Conservation (phyloP, 2,888 invertebrate species). For the Leptothorax acervorum region DNA sequence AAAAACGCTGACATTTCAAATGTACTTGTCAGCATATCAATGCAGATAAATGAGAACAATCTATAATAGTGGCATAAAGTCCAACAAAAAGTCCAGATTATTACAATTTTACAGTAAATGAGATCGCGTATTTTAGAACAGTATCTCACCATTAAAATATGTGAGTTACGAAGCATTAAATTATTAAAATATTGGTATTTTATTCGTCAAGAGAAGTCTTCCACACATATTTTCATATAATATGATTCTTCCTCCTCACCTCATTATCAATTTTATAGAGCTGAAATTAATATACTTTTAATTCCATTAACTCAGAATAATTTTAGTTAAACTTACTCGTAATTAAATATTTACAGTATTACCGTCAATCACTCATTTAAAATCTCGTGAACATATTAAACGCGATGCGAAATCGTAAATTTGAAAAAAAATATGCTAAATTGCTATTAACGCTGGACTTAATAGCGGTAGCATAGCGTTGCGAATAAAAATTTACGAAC, state of each 20-base stretch:
- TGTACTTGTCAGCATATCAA: constrained; percentile 20
- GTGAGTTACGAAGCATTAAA: not conserved
- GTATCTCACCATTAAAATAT: not conserved
- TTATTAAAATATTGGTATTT: constrained; percentile 8
- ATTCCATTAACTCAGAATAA: constrained; percentile 1
- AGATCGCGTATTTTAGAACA: not conserved
- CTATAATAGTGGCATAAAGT: not conserved
- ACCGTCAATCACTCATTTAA: not conserved
- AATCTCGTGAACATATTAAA: not conserved
- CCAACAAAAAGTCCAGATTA: not conserved
- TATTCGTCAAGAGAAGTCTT: not conserved
- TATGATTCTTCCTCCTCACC: not conserved
- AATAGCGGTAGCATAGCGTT: not conserved
- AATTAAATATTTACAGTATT: constrained; percentile 11
- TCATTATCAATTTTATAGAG: not conserved
- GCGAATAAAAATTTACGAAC: not conserved
- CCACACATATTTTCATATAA: not conserved
- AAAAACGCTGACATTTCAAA: constrained; percentile 28
- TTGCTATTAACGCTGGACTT: not conserved
- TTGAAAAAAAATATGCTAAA: not conserved
- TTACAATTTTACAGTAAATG: not conserved
- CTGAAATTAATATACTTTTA: not conserved
- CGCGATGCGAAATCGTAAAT: not conserved
- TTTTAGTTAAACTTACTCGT: not conserved
- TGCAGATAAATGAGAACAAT: not conserved